Evolutionary conservation across 2,888 invertebrate species (phyloP).

Genomic region (Selenia dentaria): DNA sequence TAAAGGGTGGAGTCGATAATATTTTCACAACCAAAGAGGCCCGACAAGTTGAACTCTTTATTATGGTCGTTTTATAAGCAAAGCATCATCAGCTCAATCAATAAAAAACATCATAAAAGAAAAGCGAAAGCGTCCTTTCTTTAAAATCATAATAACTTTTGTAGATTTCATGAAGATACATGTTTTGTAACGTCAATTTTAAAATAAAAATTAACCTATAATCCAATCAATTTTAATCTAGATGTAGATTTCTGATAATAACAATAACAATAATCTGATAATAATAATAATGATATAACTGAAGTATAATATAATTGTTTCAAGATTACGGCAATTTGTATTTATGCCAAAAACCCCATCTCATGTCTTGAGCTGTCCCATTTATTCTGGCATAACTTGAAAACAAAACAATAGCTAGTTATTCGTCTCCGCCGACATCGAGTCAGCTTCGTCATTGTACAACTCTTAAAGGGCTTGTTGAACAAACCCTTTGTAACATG

Average conservation of each 20-base stretch:
- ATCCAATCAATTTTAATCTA: neutral
- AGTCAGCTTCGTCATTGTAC: constrained; percentile 49
- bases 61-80: constrained; percentile 21
- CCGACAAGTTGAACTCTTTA: constrained; percentile 36
- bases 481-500: constrained; percentile 65
- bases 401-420: constrained; percentile 59
- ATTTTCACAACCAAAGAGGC: constrained; percentile 35
- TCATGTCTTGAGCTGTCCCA: constrained; percentile 41
- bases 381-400: constrained; percentile 48
- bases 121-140: no score
- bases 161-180: no score
- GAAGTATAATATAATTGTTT: constrained; percentile 4
- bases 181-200: no score
- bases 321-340: constrained; percentile 11
- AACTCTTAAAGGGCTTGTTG: constrained; percentile 46
- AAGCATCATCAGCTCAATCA: no score
- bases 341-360: constrained; percentile 35
- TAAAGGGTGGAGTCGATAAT: constrained; percentile 37
- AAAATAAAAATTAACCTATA: no score
- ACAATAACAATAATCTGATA: no score
- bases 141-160: no score
- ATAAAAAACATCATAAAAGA: no score
- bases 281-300: no score
- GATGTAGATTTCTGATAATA: neutral
- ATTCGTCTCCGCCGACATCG: constrained; percentile 50